Evolutionary conservation across 1,140 invertebrate genomes (phyloP).

Genomic region (Cryptotermes secundus): DNA sequence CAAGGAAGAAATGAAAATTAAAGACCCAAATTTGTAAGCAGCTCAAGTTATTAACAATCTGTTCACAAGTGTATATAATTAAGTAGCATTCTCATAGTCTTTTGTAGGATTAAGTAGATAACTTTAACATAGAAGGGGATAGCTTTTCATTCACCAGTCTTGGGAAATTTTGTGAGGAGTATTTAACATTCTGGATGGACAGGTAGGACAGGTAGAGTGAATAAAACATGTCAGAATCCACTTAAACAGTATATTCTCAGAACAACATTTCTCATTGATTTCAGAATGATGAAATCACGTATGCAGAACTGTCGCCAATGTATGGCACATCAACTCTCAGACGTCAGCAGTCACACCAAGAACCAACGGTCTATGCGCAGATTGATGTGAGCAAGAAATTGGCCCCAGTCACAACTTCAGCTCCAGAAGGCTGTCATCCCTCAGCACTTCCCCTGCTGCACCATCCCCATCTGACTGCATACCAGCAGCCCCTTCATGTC

Average conservation of each 20-base stretch:
- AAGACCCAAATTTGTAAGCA: background rate
- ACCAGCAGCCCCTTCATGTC: constrained; percentile 26
- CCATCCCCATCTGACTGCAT: constrained; percentile 40
- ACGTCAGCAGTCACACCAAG: constrained; percentile 51
- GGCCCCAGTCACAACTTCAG: constrained; percentile 21
- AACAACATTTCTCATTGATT: constrained; percentile 30
- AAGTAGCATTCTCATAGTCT: too few relatives aligned
- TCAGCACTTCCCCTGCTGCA: constrained; percentile 38
- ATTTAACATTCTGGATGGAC: background rate
- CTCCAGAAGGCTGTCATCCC: constrained; percentile 26
- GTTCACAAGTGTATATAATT: too few relatives aligned
- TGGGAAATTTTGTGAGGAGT: too few relatives aligned
- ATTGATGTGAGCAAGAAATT: constrained; percentile 49
- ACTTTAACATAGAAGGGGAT: background rate
- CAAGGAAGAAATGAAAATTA: background rate
- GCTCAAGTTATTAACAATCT: too few relatives aligned
- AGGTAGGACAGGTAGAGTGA: background rate
- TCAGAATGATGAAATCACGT: constrained; percentile 57
- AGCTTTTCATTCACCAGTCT: too few relatives aligned
- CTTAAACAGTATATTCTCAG: too few relatives aligned
- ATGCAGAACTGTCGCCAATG: constrained; percentile 56
- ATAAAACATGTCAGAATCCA: background rate
- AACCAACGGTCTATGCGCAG: constrained; percentile 63
- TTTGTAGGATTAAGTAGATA: background rate
- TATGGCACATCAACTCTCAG: constrained; percentile 47